Conservation (phyloP, 1,140 invertebrate genomes). For the Theocolax elegans region DNA sequence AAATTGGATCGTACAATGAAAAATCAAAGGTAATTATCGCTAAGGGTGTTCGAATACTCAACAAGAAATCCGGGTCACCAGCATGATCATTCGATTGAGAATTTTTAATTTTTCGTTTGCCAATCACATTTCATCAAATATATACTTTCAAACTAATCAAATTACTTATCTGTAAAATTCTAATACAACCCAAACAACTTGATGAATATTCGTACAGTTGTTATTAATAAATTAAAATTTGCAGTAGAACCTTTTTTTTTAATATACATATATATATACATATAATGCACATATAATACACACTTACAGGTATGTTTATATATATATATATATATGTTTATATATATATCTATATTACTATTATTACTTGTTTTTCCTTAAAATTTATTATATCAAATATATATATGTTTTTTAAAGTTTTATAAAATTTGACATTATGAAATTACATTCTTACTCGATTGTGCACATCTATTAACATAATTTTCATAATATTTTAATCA, state of each 20-base stretch:
- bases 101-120: conserved; percentile 11
- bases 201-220: conserved; percentile 56
- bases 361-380: conserved; percentile 5
- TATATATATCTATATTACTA: conserved; percentile 24
- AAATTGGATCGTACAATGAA: conserved; percentile 60
- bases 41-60: conserved; percentile 57
- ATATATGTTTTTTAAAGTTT: not conserved
- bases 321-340: too few relatives aligned
- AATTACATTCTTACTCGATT: too few relatives aligned
- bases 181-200: too few relatives aligned
- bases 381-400: conserved; percentile 2
- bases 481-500: too few relatives aligned
- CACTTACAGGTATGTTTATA: too few relatives aligned
- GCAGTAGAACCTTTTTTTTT: conserved; percentile 66
- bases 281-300: too few relatives aligned
- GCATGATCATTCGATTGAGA: not conserved
- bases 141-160: too few relatives aligned
- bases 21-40: conserved; percentile 62
- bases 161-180: too few relatives aligned
- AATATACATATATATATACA: too few relatives aligned
- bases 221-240: conserved; percentile 63
- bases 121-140: too few relatives aligned
- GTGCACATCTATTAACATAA: too few relatives aligned
- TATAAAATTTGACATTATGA: too few relatives aligned
- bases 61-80: conserved; percentile 13